Percentiles rank a stretch among this genome's conserved stretches.
These are phyloP conservation scores for Pholis gunnellus DNA, from an alignment of 2,113 vertebrate genomes.

Conservation along the genomic window DNA sequence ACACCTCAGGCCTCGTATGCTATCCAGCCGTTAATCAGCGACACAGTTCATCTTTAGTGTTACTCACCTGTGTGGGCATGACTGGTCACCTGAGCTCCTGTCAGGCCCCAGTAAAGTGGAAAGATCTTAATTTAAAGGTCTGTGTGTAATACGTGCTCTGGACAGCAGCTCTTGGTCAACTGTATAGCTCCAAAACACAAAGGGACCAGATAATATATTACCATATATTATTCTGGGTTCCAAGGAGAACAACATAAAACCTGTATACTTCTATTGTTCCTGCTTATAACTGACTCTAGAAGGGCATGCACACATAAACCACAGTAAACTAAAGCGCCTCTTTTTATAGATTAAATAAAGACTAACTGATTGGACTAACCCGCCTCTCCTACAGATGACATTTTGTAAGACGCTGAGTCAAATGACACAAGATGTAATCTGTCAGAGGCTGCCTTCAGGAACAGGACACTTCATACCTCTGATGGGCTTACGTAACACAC, in stretches of 20 bases:
- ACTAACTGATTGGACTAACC: neutral
- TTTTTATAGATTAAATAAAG: neutral
- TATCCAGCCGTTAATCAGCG: neutral
- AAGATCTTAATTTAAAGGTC: neutral
- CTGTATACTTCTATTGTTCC: neutral
- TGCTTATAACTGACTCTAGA: neutral
- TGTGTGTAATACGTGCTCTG: neutral
- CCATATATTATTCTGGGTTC: neutral
- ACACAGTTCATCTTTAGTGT: neutral
- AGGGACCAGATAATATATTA: neutral
- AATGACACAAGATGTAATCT: constrained; percentile 35
- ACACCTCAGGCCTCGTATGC: constrained; percentile 22
- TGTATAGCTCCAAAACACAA: neutral
- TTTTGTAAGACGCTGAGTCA: constrained; percentile 1
- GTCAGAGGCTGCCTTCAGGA: constrained; percentile 37
- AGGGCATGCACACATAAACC: neutral
- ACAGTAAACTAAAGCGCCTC: neutral
- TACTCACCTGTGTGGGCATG: neutral
- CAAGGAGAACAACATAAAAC: neutral
- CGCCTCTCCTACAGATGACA: neutral
- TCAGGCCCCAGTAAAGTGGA: neutral
- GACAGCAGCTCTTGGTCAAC: neutral
- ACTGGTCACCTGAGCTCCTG: neutral
- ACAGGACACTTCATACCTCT: constrained; percentile 50
- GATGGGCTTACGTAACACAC: constrained; percentile 53